These are phyloP conservation scores for Anser brachyrhynchus DNA, from an alignment of 2,113 vertebrate species.

Conservation along the genomic window DNA sequence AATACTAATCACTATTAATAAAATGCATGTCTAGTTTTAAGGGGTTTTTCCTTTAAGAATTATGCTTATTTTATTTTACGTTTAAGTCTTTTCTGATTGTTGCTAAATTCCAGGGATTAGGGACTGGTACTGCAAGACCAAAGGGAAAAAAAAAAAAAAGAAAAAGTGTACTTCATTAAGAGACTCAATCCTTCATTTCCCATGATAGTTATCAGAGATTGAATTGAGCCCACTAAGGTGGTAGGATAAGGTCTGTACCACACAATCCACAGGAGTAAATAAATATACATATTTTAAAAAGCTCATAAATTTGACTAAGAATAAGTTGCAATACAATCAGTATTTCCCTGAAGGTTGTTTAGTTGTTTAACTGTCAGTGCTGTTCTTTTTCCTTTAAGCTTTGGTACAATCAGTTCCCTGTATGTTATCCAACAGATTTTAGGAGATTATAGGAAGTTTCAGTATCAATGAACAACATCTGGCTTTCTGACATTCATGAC, in stretches of 20 bases:
- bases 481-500: background rate
- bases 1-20: background rate
- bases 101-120: background rate
- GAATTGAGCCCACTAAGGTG: background rate
- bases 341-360: background rate
- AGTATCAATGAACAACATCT: slow-evolving; percentile 14
- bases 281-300: background rate
- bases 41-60: background rate
- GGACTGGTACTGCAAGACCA: background rate
- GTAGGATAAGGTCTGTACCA: background rate
- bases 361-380: background rate
- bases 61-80: background rate
- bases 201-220: background rate
- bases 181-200: background rate
- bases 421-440: background rate
- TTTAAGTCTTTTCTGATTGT: background rate
- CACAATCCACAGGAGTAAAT: background rate
- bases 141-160: background rate
- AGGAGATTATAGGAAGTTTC: slow-evolving; percentile 4
- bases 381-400: slow-evolving; percentile 10
- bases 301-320: background rate
- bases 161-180: background rate
- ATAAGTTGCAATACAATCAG: background rate
- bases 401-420: slow-evolving; percentile 16
- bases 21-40: background rate